A percentile compares a stretch with the other conserved stretches of the same genome.
Conservation (phyloP, 2,797 vertebrate genomes). For the Sandelia bainsii region DNA sequence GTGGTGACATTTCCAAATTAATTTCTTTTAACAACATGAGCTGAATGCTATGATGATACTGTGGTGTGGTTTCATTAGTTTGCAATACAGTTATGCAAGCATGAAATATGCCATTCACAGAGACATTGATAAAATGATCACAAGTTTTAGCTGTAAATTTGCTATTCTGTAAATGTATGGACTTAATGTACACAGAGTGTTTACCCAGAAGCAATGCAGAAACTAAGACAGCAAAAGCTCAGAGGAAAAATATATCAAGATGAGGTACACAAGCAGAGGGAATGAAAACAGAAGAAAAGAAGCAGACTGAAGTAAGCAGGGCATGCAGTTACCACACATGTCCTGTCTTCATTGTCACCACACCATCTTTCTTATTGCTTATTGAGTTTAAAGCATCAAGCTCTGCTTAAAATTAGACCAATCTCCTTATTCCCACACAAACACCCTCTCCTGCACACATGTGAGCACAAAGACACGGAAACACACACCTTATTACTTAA, state of each 20-base stretch:
- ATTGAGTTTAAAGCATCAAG: constrained; percentile 43
- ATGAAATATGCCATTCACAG: not conserved
- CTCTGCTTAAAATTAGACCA: constrained; percentile 55
- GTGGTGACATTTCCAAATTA: not conserved
- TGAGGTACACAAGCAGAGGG: not conserved
- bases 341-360: constrained; percentile 22
- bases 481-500: constrained; percentile 46
- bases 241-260: not conserved
- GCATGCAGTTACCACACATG: constrained; percentile 34
- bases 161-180: not conserved
- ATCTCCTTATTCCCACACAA: constrained; percentile 31
- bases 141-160: not conserved
- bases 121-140: not conserved
- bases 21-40: not conserved
- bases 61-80: not conserved
- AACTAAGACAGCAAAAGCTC: not conserved
- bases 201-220: not conserved
- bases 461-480: constrained; percentile 11
- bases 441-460: constrained; percentile 8
- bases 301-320: constrained; percentile 9
- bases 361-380: constrained; percentile 22
- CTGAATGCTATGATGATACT: not conserved
- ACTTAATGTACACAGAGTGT: not conserved
- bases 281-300: not conserved
- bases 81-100: not conserved